Evolutionary conservation across 2,113 vertebrate species (phyloP).

Genomic region (Ceyx cyanopectus): DNA sequence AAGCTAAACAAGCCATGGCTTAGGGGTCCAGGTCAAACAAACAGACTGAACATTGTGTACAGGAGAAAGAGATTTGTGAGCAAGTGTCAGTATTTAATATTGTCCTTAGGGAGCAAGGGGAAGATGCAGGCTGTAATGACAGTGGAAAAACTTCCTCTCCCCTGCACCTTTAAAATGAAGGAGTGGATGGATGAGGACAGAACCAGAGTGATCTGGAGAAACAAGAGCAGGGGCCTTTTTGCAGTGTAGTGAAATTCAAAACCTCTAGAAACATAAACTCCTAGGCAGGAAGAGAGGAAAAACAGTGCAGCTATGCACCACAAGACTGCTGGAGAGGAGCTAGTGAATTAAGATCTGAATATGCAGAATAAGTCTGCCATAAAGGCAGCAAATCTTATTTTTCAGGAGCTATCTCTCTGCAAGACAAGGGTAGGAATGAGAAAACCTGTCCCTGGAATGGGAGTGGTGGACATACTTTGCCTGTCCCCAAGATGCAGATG

Average conservation of each 20-base stretch:
- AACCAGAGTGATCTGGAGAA: background rate
- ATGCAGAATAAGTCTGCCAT: background rate
- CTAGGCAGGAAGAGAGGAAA: background rate
- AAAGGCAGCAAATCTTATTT: background rate
- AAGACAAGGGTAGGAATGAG: background rate
- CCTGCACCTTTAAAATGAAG: background rate
- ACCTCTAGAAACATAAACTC: background rate
- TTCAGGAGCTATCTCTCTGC: background rate
- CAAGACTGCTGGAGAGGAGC: background rate
- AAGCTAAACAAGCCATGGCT: background rate
- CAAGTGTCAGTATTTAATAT: background rate
- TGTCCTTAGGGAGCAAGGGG: background rate
- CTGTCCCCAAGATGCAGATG: fast-evolving
- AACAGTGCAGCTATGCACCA: background rate
- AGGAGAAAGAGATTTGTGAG: background rate
- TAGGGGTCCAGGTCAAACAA: background rate
- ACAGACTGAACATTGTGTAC: background rate
- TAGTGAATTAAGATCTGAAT: background rate
- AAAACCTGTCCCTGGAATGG: background rate
- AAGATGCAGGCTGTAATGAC: background rate
- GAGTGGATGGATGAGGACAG: background rate
- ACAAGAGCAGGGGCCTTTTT: background rate
- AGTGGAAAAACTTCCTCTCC: background rate
- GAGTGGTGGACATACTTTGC: fast-evolving
- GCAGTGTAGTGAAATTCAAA: slow-evolving; percentile 57